These are phyloP conservation scores for Halichondria panicea DNA, from an alignment of 37 sponge, comb jelly and placozoan genomes.

Conservation along the genomic window DNA sequence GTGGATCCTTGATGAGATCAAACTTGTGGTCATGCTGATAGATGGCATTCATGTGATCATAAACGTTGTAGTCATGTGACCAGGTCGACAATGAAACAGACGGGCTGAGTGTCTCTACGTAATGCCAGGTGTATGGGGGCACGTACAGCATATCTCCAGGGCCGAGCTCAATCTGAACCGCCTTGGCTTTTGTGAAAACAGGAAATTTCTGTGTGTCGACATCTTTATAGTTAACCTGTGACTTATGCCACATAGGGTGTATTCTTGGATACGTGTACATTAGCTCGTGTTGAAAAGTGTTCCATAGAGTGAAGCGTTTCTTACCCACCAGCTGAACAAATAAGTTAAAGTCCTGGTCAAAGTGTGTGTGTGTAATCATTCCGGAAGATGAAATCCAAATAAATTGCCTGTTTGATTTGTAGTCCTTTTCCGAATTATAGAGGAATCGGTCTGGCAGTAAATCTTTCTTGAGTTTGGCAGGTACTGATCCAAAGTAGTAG, in stretches of 20 bases:
- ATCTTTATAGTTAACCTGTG: constrained; percentile 64
- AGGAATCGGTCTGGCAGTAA: constrained; percentile 39
- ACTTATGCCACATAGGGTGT: constrained; percentile 96
- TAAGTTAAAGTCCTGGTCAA: constrained; percentile 91
- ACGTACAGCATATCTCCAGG: constrained; percentile 88
- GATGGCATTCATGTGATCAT: constrained; percentile 90
- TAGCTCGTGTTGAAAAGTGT: constrained; percentile 68
- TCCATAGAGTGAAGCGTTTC: constrained; percentile 89
- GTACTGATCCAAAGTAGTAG: constrained; percentile 77
- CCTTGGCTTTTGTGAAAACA: constrained; percentile 60
- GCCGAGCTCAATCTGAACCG: constrained; percentile 59
- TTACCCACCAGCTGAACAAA: constrained; percentile 82
- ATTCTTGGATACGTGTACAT: constrained; percentile 82
- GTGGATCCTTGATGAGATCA: constrained; percentile 64
- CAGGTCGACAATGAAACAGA: constrained; percentile 91
- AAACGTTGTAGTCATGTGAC: constrained; percentile 89
- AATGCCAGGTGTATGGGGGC: constrained; percentile 94
- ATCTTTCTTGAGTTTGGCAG: constrained; percentile 50
- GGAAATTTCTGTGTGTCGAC: constrained; percentile 63
- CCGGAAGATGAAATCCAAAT: constrained; percentile 90
- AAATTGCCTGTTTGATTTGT: constrained; percentile 62
- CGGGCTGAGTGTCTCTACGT: constrained; percentile 84
- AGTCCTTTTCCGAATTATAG: constrained; percentile 62
- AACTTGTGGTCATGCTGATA: constrained; percentile 94
- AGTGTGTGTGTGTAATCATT: constrained; percentile 89